Evolutionary conservation across 2,113 vertebrate genomes (phyloP), one percentile per base, ranked within the genome.

Genomic region (Cyphomyrus plagiostoma): DNA sequence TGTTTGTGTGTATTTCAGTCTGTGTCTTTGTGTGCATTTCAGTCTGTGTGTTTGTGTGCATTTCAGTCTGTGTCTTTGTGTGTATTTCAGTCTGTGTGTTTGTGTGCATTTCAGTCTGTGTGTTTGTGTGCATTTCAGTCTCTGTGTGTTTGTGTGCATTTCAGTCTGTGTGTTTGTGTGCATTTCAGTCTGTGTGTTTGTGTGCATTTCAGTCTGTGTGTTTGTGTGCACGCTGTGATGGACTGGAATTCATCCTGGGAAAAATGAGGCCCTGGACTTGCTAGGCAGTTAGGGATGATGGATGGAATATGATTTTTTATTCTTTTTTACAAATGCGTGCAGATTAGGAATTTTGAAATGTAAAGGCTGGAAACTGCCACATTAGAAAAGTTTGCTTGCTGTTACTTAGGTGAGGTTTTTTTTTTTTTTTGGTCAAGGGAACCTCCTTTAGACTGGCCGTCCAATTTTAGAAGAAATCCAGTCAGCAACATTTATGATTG

Each of bases 401-500:
- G 82, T 45, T 84, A 84, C 82, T 84, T 46, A 84, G 82, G 19
- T 46, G 82, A 80, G 4, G 48, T 84, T 39, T 82, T 45, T 84
- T 84, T 39, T 82, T 45, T 42, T 48, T 84, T 48, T 48, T 42
- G 30, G 77, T 82, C 77, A 42, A 84, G 82, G 82, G 82, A 46
- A 84, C 21, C 45, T 84, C 30, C 77, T 82, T 82, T 82, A 42
- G 82, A 48, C 35, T 48, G 19, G 82, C 21, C 19, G 39, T 84
- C 82, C 82, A 84, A 23, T 84, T 84, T 84, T 84, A 84, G 42
- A 84, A 48, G 19, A 84, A 19, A 48, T 84, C 82, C 19, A 48
- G 45, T 84, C 82, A 84, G 82, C 82, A 84, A 26, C 39, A 58
- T 39, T 87, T 87, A 39, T 87, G 23, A 88, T 88, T 39, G 48